Base-by-base conservation (phyloP, 2,888 invertebrate genomes). In the Lordiphosa fenestrarum region DNA sequence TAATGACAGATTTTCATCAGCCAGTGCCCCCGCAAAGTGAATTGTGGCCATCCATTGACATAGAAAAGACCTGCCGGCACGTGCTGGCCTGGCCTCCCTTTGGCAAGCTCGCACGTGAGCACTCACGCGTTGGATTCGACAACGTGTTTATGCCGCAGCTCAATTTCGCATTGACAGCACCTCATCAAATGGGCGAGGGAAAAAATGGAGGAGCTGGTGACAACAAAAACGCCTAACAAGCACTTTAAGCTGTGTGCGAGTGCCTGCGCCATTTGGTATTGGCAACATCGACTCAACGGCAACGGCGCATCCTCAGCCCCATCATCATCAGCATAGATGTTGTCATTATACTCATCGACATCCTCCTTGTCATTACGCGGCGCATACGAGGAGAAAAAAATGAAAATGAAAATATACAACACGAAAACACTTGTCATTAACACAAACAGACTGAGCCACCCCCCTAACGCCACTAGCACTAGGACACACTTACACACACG, bases 311-410 rank as follows among this genome's bases (percentile, higher is more conserved):
- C 19, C 35, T 37, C 39, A 41, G 35, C 36, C 42, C 60, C 78
- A 74, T 81, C 81, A 80, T 71, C 77, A 80, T 53, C 58, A 72
- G 72, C 81, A 77, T 70, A 81, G 81, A 80, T 77, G 84, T 68
- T 82, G 80, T 78, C 82, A 84, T 84, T 84, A 81, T 84, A 71
- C 84, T 69, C 80, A 82, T 81, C 75, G 84, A 69, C 80, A 77
- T 81, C 84, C 78, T 64, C 64, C 63, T 73, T 84, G 78, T 84
- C 80, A 81, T 84, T 84, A 81, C 75, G 64, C 53, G 66, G 48
- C 73, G 58, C 69, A 65, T 60, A 69, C 69, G 58, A 61, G 62
- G 62, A 69, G 66, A 61, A 53, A n/a, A 53, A 40, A 57, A 46
- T 37, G 2, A 15, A 15, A 15, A 15, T 15, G 15, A 15, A 15